phyloP scores from a whole-genome alignment of 35 echinoderm and acorn worm species.

The Anneissia japonica region DNA sequence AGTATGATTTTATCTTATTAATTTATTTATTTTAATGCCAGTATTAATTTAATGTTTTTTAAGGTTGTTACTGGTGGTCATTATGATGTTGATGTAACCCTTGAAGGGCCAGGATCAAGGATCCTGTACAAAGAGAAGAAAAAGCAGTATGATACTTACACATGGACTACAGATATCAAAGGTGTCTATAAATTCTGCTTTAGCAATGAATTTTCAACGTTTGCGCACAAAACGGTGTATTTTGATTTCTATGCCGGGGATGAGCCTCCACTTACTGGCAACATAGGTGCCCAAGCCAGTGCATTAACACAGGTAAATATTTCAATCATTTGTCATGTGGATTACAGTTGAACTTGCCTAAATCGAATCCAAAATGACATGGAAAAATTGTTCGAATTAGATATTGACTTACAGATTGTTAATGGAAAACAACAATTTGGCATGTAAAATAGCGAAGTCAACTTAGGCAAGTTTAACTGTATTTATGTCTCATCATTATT shows the following conservation, averaged over 20 bases:
- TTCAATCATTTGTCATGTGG: too few relatives aligned
- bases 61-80: slow-evolving; percentile 95
- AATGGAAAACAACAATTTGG: too few relatives aligned
- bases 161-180: slow-evolving; percentile 52
- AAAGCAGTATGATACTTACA: slow-evolving; percentile 93
- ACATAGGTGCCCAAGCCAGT: slow-evolving; percentile 85
- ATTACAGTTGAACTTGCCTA: too few relatives aligned
- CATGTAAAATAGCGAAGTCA: too few relatives aligned
- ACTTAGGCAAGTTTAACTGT: too few relatives aligned
- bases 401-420: too few relatives aligned
- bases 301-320: slow-evolving; percentile 79
- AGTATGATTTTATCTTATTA: too few relatives aligned
- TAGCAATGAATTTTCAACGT: slow-evolving; percentile 98
- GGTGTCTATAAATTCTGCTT: slow-evolving; percentile 93
- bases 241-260: slow-evolving; percentile 97
- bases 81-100: slow-evolving; percentile 83
- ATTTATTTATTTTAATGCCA: neutral
- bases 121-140: slow-evolving; percentile 84
- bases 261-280: slow-evolving; percentile 57
- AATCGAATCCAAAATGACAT: too few relatives aligned
- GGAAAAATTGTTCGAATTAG: too few relatives aligned
- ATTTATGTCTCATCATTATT: too few relatives aligned
- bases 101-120: slow-evolving; percentile 48
- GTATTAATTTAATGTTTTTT: neutral
- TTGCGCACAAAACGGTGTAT: slow-evolving; percentile 95